Evolutionary conservation across 2,888 invertebrate genomes (phyloP).

Genomic region (Cactoblastis cactorum): DNA sequence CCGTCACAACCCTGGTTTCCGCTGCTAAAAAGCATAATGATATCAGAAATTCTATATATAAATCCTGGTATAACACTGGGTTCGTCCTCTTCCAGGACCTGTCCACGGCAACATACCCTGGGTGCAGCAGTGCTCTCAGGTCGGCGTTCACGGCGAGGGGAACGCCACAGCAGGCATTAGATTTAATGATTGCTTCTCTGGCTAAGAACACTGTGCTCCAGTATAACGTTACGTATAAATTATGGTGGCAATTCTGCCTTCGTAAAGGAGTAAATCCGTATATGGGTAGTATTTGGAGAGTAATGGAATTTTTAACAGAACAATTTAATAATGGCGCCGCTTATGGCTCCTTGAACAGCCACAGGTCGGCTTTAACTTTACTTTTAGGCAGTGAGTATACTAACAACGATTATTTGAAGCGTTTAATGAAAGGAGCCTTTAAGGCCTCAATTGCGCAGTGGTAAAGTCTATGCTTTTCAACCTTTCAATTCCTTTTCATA

Average conservation of each 20-base stretch:
- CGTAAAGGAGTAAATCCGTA: neutral
- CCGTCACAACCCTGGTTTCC: slow-evolving; percentile 21
- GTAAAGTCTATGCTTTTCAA: too few relatives aligned
- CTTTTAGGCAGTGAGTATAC: neutral
- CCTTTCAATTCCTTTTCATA: too few relatives aligned
- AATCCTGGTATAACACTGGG: neutral
- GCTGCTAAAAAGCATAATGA: neutral
- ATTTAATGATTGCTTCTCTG: slow-evolving; percentile 11
- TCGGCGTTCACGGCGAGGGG: neutral
- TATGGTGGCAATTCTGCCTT: neutral
- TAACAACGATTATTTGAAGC: neutral
- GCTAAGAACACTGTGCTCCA: slow-evolving; percentile 18
- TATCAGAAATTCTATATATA: neutral
- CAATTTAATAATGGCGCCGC: neutral
- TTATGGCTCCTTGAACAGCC: neutral
- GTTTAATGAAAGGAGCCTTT: neutral
- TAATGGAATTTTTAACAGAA: neutral
- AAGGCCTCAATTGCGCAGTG: too few relatives aligned
- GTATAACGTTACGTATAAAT: slow-evolving; percentile 5
- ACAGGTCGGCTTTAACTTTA: neutral
- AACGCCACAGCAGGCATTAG: neutral
- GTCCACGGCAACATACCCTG: neutral
- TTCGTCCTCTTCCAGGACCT: neutral
- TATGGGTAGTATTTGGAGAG: too few relatives aligned
- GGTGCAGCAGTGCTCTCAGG: neutral